phyloP scores from a whole-genome alignment of 2,113 vertebrate genomes.

The Eublepharis macularius region DNA sequence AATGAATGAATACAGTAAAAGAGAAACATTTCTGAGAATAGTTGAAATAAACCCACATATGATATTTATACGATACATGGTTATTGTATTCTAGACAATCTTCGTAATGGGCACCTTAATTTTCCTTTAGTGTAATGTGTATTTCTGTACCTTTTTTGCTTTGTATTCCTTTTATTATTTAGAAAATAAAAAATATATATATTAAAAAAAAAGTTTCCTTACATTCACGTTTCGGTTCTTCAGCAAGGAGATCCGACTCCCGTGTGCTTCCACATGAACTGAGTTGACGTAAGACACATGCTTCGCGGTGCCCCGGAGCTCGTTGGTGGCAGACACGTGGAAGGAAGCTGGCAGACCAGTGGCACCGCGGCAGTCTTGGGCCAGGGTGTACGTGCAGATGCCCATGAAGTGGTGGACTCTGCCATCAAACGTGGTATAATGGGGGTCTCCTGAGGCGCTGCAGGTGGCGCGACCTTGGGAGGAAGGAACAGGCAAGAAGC shows the following conservation, averaged over 20 bases:
- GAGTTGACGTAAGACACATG: constrained; percentile 85
- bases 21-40: no score
- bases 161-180: no score
- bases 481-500: not conserved
- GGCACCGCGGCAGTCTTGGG: constrained; percentile 76
- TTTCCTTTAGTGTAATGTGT: no score
- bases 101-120: no score
- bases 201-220: no score
- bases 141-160: no score
- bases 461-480: constrained; percentile 40
- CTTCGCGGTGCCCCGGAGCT: constrained; percentile 81
- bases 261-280: constrained; percentile 76
- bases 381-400: constrained; percentile 87
- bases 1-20: no score
- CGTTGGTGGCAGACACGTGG: constrained; percentile 83
- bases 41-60: no score
- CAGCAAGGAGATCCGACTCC: constrained; percentile 72
- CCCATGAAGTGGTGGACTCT: constrained; percentile 86
- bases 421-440: constrained; percentile 62
- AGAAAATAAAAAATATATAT: no score
- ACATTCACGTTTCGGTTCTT: constrained; percentile 86
- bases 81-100: no score
- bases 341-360: constrained; percentile 75
- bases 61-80: no score
- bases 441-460: constrained; percentile 63